Conservation (phyloP, 2,113 vertebrate genomes). For the Mirza zaza region DNA sequence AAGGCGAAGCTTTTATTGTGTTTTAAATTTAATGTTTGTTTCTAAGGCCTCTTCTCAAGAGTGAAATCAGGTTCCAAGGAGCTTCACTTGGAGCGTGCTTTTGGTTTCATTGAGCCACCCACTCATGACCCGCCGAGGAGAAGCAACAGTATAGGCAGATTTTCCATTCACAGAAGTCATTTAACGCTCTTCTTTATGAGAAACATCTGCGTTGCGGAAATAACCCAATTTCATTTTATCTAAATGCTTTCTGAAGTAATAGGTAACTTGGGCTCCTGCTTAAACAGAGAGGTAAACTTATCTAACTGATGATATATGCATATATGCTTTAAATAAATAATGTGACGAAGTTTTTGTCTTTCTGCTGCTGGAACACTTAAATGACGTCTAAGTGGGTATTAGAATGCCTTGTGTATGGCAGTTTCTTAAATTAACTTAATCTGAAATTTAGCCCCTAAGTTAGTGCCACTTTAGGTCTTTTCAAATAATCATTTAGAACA, state of each 20-base stretch:
- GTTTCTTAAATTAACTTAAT: neutral
- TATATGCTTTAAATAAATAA: slow-evolving; percentile 40
- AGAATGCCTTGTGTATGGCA: neutral
- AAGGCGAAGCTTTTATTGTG: neutral
- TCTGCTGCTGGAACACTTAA: slow-evolving; percentile 27
- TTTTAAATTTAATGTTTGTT: neutral
- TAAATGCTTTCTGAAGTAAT: neutral
- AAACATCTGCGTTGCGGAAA: neutral
- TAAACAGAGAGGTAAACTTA: slow-evolving; percentile 44
- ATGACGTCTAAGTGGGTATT: neutral
- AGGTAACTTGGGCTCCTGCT: neutral
- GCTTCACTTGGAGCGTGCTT: neutral
- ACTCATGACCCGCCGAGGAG: neutral
- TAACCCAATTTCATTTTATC: slow-evolving; percentile 48
- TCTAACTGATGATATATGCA: neutral
- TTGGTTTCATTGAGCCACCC: slow-evolving; percentile 45
- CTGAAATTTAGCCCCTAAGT: neutral
- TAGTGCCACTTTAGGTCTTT: neutral
- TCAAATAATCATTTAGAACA: slow-evolving; percentile 17
- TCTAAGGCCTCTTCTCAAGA: neutral
- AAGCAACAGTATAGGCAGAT: slow-evolving; percentile 53
- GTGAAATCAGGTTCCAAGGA: neutral
- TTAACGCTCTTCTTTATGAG: slow-evolving; percentile 25
- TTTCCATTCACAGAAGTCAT: slow-evolving; percentile 72
- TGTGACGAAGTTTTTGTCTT: slow-evolving; percentile 39